phyloP scores from a whole-genome alignment of 1,140 invertebrate species.

The Drosophila punjabiensis region DNA sequence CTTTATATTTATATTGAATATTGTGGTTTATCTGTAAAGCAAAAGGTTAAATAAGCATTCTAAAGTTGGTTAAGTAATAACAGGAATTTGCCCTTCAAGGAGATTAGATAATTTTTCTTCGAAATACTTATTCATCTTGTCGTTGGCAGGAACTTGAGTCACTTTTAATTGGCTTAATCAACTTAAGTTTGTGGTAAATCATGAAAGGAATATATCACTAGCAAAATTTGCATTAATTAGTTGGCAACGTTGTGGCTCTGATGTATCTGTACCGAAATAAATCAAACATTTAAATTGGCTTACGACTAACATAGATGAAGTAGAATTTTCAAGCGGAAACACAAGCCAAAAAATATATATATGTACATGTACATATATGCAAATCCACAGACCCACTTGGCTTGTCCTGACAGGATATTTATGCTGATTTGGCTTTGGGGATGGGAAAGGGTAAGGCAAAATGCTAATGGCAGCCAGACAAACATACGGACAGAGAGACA shows the following conservation, averaged over 20 bases:
- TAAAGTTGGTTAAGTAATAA: no score
- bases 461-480: conserved; percentile 54
- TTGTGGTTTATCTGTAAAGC: neutral
- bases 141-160: neutral
- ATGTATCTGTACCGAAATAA: conserved; percentile 2
- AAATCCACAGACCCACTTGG: conserved; percentile 26
- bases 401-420: conserved; percentile 22
- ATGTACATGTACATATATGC: conserved; percentile 9
- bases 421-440: conserved; percentile 21
- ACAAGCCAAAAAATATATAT: neutral
- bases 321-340: conserved; percentile 27
- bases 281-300: conserved; percentile 42
- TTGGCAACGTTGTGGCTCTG: neutral
- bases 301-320: conserved; percentile 36
- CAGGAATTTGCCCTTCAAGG: neutral
- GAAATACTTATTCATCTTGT: neutral
- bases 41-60: neutral
- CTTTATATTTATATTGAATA: neutral
- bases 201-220: conserved; percentile 5
- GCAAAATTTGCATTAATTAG: conserved; percentile 27
- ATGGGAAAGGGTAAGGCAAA: conserved; percentile 4
- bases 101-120: neutral
- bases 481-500: conserved; percentile 23
- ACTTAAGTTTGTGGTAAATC: conserved; percentile 15
- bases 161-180: conserved; percentile 13